A percentile compares a stretch with the other conserved stretches of the same genome.
Conservation (phyloP, 2,113 vertebrate species). For the Martes martes region DNA sequence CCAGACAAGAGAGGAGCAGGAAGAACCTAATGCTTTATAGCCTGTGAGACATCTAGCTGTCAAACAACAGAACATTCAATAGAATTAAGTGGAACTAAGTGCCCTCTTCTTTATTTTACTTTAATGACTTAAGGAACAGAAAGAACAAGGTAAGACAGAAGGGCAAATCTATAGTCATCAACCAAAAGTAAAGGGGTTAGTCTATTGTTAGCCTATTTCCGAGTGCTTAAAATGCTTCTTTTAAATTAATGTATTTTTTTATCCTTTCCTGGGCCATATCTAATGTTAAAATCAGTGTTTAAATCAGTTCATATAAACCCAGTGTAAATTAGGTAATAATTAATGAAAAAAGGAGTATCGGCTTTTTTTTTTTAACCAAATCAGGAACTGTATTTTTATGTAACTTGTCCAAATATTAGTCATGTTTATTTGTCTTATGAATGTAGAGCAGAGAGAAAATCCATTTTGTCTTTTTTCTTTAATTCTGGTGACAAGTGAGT, state of each 20-base stretch:
- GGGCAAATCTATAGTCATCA: neutral
- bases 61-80: neutral
- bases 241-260: neutral
- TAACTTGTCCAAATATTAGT: neutral
- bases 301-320: neutral
- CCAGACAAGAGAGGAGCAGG: neutral
- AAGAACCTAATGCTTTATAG: neutral
- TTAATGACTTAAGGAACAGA: neutral
- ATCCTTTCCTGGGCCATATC: neutral
- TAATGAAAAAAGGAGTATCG: neutral
- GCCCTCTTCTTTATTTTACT: slow-evolving; percentile 34
- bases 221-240: neutral
- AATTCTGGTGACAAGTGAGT: neutral
- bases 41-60: neutral
- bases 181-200: neutral
- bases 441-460: neutral
- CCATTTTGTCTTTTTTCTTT: neutral
- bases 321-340: slow-evolving; percentile 7
- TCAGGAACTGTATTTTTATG: slow-evolving; percentile 2
- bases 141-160: neutral
- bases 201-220: neutral
- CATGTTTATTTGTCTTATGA: neutral
- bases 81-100: neutral
- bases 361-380: neutral
- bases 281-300: slow-evolving; percentile 31